Conservation (phyloP, 2,113 vertebrate genomes). For the Halcyon malimbica region DNA sequence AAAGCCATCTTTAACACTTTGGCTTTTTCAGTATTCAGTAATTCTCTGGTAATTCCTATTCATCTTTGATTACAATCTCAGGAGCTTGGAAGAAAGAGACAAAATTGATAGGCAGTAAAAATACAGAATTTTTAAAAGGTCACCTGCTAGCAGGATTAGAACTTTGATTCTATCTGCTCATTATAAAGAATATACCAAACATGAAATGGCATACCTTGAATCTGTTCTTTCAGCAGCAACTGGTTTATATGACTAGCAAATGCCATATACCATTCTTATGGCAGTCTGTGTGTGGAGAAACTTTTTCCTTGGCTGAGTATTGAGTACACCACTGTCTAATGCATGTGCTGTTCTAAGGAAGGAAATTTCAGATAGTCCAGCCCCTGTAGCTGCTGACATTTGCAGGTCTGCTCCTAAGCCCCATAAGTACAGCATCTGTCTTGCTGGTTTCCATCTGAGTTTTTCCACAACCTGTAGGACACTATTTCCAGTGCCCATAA, state of each 20-base stretch:
- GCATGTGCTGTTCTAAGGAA: not conserved
- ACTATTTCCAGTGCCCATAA: not conserved
- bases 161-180: conserved; percentile 59
- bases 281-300: not conserved
- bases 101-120: conserved; percentile 72
- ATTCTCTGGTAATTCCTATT: conserved; percentile 60
- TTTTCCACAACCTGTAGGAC: not conserved
- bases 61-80: conserved; percentile 68
- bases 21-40: conserved; percentile 58
- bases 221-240: not conserved
- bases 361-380: not conserved
- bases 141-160: conserved; percentile 59
- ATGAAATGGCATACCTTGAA: conserved; percentile 32
- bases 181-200: conserved; percentile 55
- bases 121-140: conserved; percentile 76
- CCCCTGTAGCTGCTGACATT: not conserved
- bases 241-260: conserved; percentile 22
- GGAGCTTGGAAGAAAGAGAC: conserved; percentile 66
- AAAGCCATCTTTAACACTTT: not conserved
- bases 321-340: not conserved
- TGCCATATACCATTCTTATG: not conserved
- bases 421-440: not conserved
- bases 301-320: not conserved
- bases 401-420: not conserved
- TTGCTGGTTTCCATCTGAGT: not conserved